phyloP scores from a whole-genome alignment of 2,888 invertebrate genomes.

The Pteria penguin region DNA sequence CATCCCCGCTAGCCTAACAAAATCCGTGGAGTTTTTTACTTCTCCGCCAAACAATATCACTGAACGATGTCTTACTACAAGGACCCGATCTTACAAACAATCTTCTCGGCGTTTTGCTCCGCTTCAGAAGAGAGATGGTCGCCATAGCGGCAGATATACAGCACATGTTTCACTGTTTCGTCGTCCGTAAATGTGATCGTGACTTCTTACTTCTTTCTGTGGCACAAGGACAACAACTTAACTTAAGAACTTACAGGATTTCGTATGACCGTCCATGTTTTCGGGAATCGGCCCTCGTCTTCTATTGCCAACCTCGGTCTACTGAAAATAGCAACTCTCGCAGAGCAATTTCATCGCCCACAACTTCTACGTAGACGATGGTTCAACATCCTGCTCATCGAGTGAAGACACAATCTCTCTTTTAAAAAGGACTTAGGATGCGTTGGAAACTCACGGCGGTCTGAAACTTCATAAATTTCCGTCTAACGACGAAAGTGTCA shows the following conservation, averaged over 20 bases:
- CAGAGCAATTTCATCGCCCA: constrained; percentile 20
- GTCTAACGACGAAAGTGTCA: constrained; percentile 35
- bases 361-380: constrained; percentile 50
- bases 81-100: constrained; percentile 47
- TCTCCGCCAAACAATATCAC: constrained; percentile 39
- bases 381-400: constrained; percentile 24
- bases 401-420: constrained; percentile 22
- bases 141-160: constrained; percentile 47
- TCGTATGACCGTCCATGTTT: constrained; percentile 40
- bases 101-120: constrained; percentile 41
- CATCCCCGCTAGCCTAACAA: constrained; percentile 23
- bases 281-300: constrained; percentile 29
- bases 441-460: constrained; percentile 21
- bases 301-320: constrained; percentile 35
- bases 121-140: constrained; percentile 42
- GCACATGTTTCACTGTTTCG: constrained; percentile 51
- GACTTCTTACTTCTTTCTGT: constrained; percentile 47
- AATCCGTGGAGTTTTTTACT: constrained; percentile 46
- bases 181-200: constrained; percentile 32
- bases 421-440: constrained; percentile 36
- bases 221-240: constrained; percentile 41
- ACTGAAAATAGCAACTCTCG: constrained; percentile 12
- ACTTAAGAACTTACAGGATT: constrained; percentile 33
- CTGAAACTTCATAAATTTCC: constrained; percentile 42
- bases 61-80: constrained; percentile 39